A percentile compares a stretch with the other conserved stretches of the same genome.
Conservation (phyloP, 1,140 invertebrate species). For the Orchesella cincta region DNA sequence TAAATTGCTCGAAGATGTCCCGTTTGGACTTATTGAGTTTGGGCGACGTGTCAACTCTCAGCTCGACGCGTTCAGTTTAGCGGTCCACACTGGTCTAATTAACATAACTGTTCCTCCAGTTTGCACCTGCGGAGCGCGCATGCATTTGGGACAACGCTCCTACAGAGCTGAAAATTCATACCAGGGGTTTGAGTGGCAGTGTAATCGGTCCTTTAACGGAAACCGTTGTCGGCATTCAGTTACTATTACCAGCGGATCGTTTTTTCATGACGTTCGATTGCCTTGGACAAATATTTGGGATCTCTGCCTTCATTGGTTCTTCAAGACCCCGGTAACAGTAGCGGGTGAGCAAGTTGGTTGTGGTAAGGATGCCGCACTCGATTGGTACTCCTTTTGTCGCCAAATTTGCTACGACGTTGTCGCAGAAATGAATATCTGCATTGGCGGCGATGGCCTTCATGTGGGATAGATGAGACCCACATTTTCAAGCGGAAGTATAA, state of each 20-base stretch:
- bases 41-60: too few species aligned
- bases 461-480: conserved; percentile 39
- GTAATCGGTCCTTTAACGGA: too few species aligned
- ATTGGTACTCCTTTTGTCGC: conserved; percentile 32
- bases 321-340: conserved; percentile 1
- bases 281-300: neutral
- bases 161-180: too few species aligned
- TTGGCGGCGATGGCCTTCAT: neutral
- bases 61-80: neutral
- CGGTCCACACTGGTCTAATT: neutral
- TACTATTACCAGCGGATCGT: neutral
- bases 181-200: too few species aligned
- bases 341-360: conserved; percentile 19
- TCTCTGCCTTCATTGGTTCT: conserved; percentile 31
- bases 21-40: too few species aligned
- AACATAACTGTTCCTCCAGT: neutral
- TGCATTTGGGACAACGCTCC: too few species aligned
- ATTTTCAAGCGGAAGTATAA: too few species aligned
- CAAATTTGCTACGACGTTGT: too few species aligned
- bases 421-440: too few species aligned
- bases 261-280: conserved; percentile 10
- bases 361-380: neutral
- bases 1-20: too few species aligned
- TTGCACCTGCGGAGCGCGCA: conserved; percentile 5
- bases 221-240: too few species aligned